These are phyloP conservation scores for Amia ocellicauda DNA, from an alignment of 2,113 vertebrate species.

Conservation along the genomic window DNA sequence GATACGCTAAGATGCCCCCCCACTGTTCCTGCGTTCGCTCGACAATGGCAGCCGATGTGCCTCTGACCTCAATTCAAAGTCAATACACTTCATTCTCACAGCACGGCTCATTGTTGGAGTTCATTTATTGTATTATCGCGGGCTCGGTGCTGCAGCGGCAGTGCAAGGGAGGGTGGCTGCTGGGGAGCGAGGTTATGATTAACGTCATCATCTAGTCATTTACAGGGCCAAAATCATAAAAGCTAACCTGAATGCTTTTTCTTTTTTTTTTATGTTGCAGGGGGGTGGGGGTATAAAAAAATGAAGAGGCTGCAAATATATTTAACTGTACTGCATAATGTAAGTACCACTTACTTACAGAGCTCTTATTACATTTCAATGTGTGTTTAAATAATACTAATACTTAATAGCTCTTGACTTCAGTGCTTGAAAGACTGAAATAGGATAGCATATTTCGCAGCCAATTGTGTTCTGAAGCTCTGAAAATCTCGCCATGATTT, in stretches of 20 bases:
- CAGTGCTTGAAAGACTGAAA: no score
- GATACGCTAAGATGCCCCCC: neutral
- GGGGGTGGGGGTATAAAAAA: neutral
- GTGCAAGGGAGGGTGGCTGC: neutral
- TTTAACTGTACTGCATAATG: no score
- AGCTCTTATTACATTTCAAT: no score
- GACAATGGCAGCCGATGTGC: neutral
- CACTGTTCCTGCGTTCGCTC: neutral
- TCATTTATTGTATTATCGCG: neutral
- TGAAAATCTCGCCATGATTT: no score
- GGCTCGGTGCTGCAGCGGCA: neutral
- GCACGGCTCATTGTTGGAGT: neutral
- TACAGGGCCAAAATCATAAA: neutral
- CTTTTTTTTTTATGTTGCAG: no score
- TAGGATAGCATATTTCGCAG: no score
- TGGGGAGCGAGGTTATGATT: neutral
- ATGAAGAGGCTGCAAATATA: no score
- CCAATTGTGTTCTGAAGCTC: no score
- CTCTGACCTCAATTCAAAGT: conserved; percentile 1
- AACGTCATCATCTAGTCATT: neutral
- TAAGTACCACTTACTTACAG: no score
- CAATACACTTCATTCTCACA: neutral
- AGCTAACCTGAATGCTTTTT: neutral
- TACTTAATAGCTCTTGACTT: no score
- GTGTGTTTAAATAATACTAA: no score